A percentile compares a stretch with the other conserved stretches of the same genome.
These are phyloP conservation scores for Stenoptilia bipunctidactyla DNA, from an alignment of 2,888 invertebrate genomes.

Conservation along the genomic window DNA sequence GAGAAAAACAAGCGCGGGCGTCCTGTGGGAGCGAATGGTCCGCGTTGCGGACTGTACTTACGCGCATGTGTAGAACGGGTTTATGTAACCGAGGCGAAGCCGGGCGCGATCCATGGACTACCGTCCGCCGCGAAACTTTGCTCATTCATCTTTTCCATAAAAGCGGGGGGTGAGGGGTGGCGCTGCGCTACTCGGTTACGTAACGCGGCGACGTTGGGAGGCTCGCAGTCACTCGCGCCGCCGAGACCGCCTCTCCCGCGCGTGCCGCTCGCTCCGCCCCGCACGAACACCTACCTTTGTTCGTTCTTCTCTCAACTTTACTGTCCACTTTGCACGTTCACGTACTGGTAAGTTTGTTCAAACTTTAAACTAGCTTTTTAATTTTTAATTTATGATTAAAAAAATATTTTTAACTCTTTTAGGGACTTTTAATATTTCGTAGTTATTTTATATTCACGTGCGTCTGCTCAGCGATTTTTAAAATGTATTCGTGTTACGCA, in stretches of 20 bases:
- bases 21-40: not conserved
- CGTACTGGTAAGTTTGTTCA: not conserved
- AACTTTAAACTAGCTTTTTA: too few relatives aligned
- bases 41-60: conserved; percentile 10
- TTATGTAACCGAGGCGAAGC: conserved; percentile 36
- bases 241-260: too few relatives aligned
- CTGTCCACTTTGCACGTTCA: not conserved
- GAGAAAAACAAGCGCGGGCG: too few relatives aligned
- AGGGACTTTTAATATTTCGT: not conserved
- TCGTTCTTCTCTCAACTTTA: not conserved
- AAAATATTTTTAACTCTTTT: not conserved
- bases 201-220: not conserved
- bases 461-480: not conserved
- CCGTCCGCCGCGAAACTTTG: conserved; percentile 62
- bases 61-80: conserved; percentile 49
- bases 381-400: not conserved
- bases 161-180: conserved; percentile 23
- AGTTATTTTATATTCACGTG: not conserved
- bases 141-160: conserved; percentile 68
- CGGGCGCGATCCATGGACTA: conserved; percentile 52
- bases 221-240: too few relatives aligned
- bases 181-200: conserved; percentile 4
- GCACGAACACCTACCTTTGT: not conserved
- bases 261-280: too few relatives aligned
- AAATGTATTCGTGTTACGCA: too few relatives aligned